Base-by-base conservation (phyloP, 2,888 invertebrate genomes). In the Melipona bicolor region DNA sequence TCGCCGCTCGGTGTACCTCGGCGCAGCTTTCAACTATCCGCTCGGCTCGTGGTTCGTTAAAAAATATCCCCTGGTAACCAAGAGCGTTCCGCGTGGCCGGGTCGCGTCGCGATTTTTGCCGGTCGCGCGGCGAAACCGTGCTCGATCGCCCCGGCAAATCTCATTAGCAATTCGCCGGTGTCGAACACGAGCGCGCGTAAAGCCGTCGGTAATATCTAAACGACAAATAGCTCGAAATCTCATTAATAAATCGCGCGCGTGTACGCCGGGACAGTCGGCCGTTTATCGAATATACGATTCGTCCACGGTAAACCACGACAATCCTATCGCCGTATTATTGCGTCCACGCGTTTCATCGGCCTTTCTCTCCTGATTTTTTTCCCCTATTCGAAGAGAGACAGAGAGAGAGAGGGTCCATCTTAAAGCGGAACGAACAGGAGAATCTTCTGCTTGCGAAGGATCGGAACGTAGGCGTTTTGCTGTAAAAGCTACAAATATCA, bases 271-370 rank as follows among this genome's bases (percentile, higher is more conserved):
- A 70, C 77, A 62, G 70, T n/a, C 21, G 56, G n/a, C 54, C 84
- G 67, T 84, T 85, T 77, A 84, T 85, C 84, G 84, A 84, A 85
- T 74, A 80, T 67, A 69, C 71, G 76, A 85, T 77, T 85, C 62
- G 82, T 77, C 77, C 56, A 77, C 73, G 82, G 80, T 85, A 89
- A 88, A 85, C 77, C 82, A 75, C 80, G 82, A 80, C 75, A 80
- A 89, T 87, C 79, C 73, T 72, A 79, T 86, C 61, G 79, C 69
- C n/a, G 64, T 76, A 71, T 75, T 84, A 80, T 74, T 77, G 77
- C 84, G 24, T 54, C 27, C 64, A 65, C 72, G 43, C 61, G 59
- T 54, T 52, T 17, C 61, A 32, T 17, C 61, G 24, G 24, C 49
- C 32, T 32, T 79, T 83, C 74, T 79, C 56, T 68, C 85, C 36